phyloP scores from a whole-genome alignment of 2,797 vertebrate genomes.

The Heliangelus exortis region DNA sequence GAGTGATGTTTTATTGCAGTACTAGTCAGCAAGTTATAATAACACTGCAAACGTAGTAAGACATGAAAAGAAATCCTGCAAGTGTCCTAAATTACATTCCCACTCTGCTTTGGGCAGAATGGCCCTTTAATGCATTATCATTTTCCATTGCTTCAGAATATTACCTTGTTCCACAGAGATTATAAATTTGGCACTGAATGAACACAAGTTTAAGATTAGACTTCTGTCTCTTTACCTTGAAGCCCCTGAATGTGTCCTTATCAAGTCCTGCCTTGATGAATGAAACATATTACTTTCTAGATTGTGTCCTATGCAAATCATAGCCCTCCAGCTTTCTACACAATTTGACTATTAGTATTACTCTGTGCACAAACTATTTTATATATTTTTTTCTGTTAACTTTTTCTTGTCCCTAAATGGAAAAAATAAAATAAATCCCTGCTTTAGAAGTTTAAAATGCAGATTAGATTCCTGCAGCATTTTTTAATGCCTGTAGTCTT shows the following conservation, averaged over 20 bases:
- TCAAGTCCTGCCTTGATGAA: background rate
- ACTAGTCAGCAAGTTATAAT: background rate
- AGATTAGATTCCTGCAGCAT: background rate
- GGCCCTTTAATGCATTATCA: background rate
- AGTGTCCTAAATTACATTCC: background rate
- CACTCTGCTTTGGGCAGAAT: background rate
- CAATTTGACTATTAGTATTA: background rate
- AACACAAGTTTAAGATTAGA: background rate
- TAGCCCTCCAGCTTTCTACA: background rate
- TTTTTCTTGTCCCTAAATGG: background rate
- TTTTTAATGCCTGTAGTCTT: background rate
- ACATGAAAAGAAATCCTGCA: background rate
- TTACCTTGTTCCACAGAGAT: background rate
- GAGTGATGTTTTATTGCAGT: background rate
- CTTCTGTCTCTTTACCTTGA: background rate
- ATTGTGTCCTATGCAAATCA: background rate
- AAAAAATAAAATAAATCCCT: background rate
- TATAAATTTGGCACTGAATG: background rate
- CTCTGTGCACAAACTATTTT: background rate
- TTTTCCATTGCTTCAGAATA: background rate
- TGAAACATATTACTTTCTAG: background rate
- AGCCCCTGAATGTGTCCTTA: background rate
- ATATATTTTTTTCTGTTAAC: background rate
- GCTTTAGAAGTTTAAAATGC: background rate
- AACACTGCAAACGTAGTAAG: background rate